Percentiles rank a stretch among this genome's conserved stretches.
Conservation (phyloP, 2,888 invertebrate genomes). For the Aleiodes alternator region DNA sequence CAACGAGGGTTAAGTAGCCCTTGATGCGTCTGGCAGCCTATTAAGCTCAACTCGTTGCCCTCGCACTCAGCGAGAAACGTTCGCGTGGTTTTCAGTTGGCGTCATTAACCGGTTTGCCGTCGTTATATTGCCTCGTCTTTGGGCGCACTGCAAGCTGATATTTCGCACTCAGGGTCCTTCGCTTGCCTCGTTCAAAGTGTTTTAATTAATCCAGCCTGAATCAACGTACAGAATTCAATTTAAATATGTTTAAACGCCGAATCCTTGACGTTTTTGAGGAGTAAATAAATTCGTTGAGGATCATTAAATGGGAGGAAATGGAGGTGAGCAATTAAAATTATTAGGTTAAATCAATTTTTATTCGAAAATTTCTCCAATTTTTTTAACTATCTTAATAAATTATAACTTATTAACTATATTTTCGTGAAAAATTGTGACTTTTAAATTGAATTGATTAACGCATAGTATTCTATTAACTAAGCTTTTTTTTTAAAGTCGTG, state of each 20-base stretch:
- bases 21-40: slow-evolving; percentile 27
- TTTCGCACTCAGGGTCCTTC: slow-evolving; percentile 52
- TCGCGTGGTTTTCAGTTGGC: slow-evolving; percentile 3
- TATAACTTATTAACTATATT: no score
- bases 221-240: slow-evolving; percentile 58
- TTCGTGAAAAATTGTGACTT: no score
- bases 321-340: no score
- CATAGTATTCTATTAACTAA: no score
- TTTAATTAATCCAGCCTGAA: slow-evolving; percentile 68
- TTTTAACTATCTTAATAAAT: no score
- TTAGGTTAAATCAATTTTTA: no score
- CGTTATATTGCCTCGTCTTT: slow-evolving; percentile 11
- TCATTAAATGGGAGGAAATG: no score
- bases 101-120: slow-evolving; percentile 25
- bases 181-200: slow-evolving; percentile 58
- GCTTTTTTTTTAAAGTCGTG: no score
- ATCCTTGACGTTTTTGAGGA: background rate
- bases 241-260: background rate
- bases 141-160: slow-evolving; percentile 42
- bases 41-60: slow-evolving; percentile 22
- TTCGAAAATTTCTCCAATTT: no score
- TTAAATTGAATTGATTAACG: no score
- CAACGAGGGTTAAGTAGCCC: slow-evolving; percentile 5
- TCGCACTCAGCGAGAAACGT: slow-evolving; percentile 17
- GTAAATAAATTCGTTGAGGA: background rate